Base-by-base conservation (phyloP, 2,888 invertebrate genomes). In the Frankliniella fusca region DNA sequence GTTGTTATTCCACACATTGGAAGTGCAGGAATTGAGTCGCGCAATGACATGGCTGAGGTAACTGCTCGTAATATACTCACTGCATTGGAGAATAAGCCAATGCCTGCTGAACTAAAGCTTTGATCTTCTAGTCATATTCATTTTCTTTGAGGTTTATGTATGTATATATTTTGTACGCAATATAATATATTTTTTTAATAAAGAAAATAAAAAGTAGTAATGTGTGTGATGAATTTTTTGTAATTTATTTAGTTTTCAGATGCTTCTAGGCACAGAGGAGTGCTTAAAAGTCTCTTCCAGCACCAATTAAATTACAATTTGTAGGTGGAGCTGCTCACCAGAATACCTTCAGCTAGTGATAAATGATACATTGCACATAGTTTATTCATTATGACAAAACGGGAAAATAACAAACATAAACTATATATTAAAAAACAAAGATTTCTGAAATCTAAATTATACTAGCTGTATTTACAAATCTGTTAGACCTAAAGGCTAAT, bases 1-100 rank as follows among this genome's bases (percentile, higher is more conserved):
- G 91, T 92, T 79, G 88, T 95, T 0, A 86, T 97, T 81, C 98
- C 98, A 1, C 98, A 99, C 87, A 96, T 99, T 86, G 98, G 96
- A 65, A 97, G 97, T 89, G 97, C 98, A 8, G 92, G 95, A 0
- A 91, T 92, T 82, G 93, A 94, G 87, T 93, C 97, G 0, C 91
- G 98, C 84, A 91, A 92, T 82, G 92, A 91, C 82, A 98, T 98
- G 98, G 94, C 95, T 3, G 89, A 91, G 80, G 89, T 97, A 79
- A 94, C 96, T 0, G 95, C 96, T 0, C 89, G 90, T 82, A 98
- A 98, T 89, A 94, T 98, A 85, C 86, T 97, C 80, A 92, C 94
- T 54, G 97, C 92, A 1, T 88, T 98, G 1, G 91, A 92, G 81
- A 93, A 91, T 2, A 86, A 83, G 50, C 87, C 90, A 84, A 93